Evolutionary conservation across 2,888 invertebrate species (phyloP), one percentile per base, ranked within the genome.

Genomic region (Meliscaeva auricollis): DNA sequence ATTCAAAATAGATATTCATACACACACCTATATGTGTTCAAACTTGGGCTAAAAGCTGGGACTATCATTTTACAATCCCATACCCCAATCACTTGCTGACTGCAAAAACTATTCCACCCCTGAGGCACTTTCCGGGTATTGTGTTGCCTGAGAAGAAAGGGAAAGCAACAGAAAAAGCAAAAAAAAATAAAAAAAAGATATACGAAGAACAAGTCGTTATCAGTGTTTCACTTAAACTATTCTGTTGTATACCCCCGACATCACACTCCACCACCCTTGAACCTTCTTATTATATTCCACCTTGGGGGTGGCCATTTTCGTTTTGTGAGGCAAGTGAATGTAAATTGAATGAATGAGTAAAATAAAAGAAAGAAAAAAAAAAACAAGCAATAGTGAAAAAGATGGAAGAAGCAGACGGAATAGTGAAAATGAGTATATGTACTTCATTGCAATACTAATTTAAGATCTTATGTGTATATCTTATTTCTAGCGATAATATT

Each of bases 181-280:
- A 4, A 58, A 50, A 46, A 48, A 17, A 44, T 32, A 50, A 46
- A 56, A 60, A 17, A 74, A 64, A 44, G 50, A 41, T 54, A 41
- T 32, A 41, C 17, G 17, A 64, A 44, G 64, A 64, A 64, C 68
- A 74, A 84, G 83, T 84, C 83, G 64, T 74, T 84, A 84, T 84
- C 83, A 84, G 75, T 74, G 83, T 84, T 75, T 79, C 75, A 78
- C 74, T 84, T 75, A 79, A 60, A 84, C 83, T 79, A 66, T 69
- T 56, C 62, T 62, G 48, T 15, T 22, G n/a, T 72, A 46, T 50
- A 69, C 32, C 62, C 69, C 35, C 68, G n/a, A n/a, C n/a, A n/a
- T n/a, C n/a, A n/a, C n/a, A n/a, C n/a, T n/a, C 60, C 56, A 15
- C 6, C 26, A 62, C 44, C 30, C 64, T 46, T 64, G 46, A 46